phyloP scores from a whole-genome alignment of 2,113 vertebrate species.

The Daphoenositta chrysoptera region DNA sequence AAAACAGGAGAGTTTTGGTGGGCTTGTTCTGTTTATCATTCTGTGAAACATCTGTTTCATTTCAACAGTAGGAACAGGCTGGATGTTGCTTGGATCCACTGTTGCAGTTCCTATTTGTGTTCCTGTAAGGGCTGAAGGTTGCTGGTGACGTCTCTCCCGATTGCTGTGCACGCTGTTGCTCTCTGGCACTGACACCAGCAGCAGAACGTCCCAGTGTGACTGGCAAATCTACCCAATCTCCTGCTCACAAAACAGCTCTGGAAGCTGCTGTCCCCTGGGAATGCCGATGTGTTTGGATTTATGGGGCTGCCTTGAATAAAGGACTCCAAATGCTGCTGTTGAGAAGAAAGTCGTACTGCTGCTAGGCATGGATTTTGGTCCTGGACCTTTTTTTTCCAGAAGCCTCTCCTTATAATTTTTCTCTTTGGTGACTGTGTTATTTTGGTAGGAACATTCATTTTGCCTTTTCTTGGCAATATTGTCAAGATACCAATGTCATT shows the following conservation, averaged over 20 bases:
- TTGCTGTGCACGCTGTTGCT: rapidly evolving
- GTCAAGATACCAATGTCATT: neutral
- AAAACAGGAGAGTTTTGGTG: neutral
- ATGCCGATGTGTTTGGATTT: neutral
- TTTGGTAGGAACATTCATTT: neutral
- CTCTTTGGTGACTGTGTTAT: neutral
- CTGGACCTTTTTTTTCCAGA: neutral
- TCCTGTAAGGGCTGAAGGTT: neutral
- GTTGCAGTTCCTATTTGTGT: neutral
- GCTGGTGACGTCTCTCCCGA: rapidly evolving
- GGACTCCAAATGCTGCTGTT: neutral
- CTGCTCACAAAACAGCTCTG: neutral
- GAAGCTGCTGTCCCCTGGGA: neutral
- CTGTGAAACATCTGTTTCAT: neutral
- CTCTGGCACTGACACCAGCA: neutral
- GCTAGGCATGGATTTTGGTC: neutral
- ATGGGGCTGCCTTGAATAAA: neutral
- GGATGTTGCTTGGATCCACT: neutral
- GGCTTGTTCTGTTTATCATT: neutral
- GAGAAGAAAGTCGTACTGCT: neutral
- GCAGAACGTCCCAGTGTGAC: neutral
- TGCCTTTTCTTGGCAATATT: neutral
- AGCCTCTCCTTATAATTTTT: neutral
- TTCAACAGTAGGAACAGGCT: neutral
- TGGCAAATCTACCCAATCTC: neutral